Conservation (phyloP, 2,113 vertebrate species). For the Xiphophorus maculatus region DNA sequence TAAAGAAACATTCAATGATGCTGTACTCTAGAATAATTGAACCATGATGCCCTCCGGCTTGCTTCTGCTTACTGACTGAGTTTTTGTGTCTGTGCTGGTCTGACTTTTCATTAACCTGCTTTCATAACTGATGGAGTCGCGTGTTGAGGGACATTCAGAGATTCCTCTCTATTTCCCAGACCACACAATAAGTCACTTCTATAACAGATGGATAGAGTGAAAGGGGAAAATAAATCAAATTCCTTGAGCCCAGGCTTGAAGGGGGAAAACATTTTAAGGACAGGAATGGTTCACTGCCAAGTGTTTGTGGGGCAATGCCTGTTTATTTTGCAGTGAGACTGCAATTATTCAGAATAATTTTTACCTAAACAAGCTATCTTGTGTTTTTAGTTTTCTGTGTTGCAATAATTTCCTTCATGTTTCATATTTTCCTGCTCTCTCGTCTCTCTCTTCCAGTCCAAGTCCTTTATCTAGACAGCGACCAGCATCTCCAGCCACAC, state of each 20-base stretch:
- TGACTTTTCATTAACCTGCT: constrained; percentile 4
- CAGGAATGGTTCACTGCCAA: neutral
- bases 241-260: neutral
- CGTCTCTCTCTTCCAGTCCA: constrained; percentile 52
- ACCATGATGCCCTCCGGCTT: neutral
- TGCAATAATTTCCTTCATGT: neutral
- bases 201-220: neutral
- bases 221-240: neutral
- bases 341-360: too few species aligned
- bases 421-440: neutral
- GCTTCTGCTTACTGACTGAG: constrained; percentile 7
- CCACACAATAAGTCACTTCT: neutral
- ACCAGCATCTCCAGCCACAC: constrained; percentile 82
- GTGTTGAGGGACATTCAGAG: too few species aligned
- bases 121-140: too few species aligned
- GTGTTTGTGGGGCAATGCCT: neutral
- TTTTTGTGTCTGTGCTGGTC: constrained; percentile 18
- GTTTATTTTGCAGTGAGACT: too few species aligned
- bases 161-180: neutral
- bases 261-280: too few species aligned
- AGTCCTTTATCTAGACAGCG: constrained; percentile 86
- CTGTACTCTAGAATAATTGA: too few species aligned
- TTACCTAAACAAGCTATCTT: too few species aligned
- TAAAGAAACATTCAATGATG: too few species aligned
- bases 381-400: too few species aligned